Evolutionary conservation across 2,797 vertebrate genomes (phyloP), one percentile per base, ranked within the genome.

Genomic region (Siniperca undulata): DNA sequence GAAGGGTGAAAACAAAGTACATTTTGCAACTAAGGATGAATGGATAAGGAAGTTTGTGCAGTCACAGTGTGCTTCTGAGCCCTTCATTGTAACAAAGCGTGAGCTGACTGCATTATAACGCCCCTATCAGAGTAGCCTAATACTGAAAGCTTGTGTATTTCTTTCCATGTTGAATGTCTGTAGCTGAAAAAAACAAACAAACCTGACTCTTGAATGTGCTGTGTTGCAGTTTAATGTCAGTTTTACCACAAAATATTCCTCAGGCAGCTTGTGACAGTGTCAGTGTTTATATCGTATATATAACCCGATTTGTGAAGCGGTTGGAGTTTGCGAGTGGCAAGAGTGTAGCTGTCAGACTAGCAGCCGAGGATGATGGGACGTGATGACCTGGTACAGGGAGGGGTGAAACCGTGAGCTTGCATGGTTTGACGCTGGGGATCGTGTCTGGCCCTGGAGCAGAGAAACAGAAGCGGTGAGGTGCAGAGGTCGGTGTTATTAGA

Each of bases 401-500:
- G 68, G 19, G 22, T 8, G 59, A 70, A 80, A 68, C 13, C 5
- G 9, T 60, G 24, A 78, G 70, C 27, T 59, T 50, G 42, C 50
- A 27, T 19, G 13, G 27, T 71, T 74, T 75, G 53, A 74, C 42
- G 34, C 61, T 50, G n/a, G 74, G 65, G 84, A 74, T 75, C 3
- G 5, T 17, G 36, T 77, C 72, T 70, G 72, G 81, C 82, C 84
- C 56, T 20, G 66, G 46, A 85, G 82, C 58, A 3, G 4, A 44
- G 65, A 70, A 81, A 72, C 60, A 42, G n/a, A 27, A 56, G 70
- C 16, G 14, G 44, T 8, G 71, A 78, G 87, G 86, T 82, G 79
- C 50, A 78, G 71, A 85, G 85, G 90, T 91, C 46, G 4, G 36
- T 74, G 89, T 90, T 87, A 83, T 89, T 89, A 89, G 77, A 91